Percentiles rank a stretch among this genome's conserved stretches.
phyloP scores from a whole-genome alignment of 2,797 vertebrate species.

The Danionella dracula region DNA sequence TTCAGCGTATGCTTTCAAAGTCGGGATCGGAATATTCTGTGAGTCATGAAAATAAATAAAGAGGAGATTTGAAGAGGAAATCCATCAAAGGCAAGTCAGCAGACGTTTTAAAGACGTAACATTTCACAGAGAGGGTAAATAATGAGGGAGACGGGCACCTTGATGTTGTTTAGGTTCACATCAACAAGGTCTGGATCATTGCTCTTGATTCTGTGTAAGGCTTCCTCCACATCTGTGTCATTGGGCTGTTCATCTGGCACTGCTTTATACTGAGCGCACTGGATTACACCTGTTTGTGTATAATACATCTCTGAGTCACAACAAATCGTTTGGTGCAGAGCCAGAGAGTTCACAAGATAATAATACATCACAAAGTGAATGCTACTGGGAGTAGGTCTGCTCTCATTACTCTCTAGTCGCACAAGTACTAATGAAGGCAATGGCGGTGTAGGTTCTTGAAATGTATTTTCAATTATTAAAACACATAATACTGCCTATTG shows the following conservation, averaged over 20 bases:
- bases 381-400: background rate
- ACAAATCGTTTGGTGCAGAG: background rate
- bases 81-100: background rate
- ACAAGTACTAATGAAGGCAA: too few relatives aligned
- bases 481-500: too few relatives aligned
- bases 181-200: slow-evolving; percentile 90
- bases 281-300: slow-evolving; percentile 76
- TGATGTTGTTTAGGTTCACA: slow-evolving; percentile 97
- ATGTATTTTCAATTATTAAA: too few relatives aligned
- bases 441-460: too few relatives aligned
- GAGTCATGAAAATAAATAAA: slow-evolving; percentile 35
- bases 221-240: slow-evolving; percentile 88
- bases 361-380: background rate
- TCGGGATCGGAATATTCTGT: slow-evolving; percentile 90
- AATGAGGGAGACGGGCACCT: slow-evolving; percentile 59
- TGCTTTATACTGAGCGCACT: slow-evolving; percentile 92
- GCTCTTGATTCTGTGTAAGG: slow-evolving; percentile 78
- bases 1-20: slow-evolving; percentile 86
- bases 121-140: background rate
- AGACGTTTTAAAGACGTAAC: background rate
- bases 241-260: slow-evolving; percentile 95
- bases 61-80: background rate
- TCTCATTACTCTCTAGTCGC: background rate
- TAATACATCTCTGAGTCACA: background rate
- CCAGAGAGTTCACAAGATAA: background rate